Evolutionary conservation across 2,888 invertebrate genomes (phyloP).

Genomic region (Latheticus oryzae): DNA sequence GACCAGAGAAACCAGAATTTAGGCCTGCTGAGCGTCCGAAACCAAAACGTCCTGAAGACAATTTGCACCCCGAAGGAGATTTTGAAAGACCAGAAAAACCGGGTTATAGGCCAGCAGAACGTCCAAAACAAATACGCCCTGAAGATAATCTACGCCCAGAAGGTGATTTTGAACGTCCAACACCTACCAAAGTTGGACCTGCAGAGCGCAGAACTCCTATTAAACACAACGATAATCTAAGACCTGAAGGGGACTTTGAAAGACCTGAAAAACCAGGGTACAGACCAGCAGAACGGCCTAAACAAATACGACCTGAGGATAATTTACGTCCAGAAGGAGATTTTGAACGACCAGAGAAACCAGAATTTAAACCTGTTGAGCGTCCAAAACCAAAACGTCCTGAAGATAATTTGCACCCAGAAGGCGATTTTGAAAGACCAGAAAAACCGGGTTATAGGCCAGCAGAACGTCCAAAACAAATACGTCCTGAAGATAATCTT

Average conservation of each 20-base stretch:
- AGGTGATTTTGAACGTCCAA: conserved; percentile 64
- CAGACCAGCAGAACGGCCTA: conserved; percentile 66
- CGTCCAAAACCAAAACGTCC: conserved; percentile 65
- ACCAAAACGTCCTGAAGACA: conserved; percentile 59
- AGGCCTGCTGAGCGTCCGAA: conserved; percentile 58
- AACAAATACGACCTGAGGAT: conserved; percentile 66
- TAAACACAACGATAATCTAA: conserved; percentile 72
- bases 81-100: conserved; percentile 61
- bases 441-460: conserved; percentile 54
- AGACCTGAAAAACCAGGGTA: conserved; percentile 63
- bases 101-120: conserved; percentile 59
- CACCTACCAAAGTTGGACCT: conserved; percentile 64
- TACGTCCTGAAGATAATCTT: conserved; percentile 62
- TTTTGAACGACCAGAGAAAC: conserved; percentile 63
- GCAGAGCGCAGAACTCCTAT: conserved; percentile 64
- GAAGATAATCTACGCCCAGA: conserved; percentile 67
- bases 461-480: conserved; percentile 64
- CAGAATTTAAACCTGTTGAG: conserved; percentile 62
- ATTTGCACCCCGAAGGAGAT: conserved; percentile 66
- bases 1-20: conserved; percentile 60
- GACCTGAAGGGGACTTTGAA: conserved; percentile 72
- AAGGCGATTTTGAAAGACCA: conserved; percentile 64
- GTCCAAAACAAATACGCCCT: conserved; percentile 64
- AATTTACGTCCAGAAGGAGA: conserved; percentile 66
- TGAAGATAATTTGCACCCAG: conserved; percentile 65